A percentile compares a stretch with the other conserved stretches of the same genome.
phyloP scores from a whole-genome alignment of 2,888 invertebrate species.

The Coenonympha glycerion region DNA sequence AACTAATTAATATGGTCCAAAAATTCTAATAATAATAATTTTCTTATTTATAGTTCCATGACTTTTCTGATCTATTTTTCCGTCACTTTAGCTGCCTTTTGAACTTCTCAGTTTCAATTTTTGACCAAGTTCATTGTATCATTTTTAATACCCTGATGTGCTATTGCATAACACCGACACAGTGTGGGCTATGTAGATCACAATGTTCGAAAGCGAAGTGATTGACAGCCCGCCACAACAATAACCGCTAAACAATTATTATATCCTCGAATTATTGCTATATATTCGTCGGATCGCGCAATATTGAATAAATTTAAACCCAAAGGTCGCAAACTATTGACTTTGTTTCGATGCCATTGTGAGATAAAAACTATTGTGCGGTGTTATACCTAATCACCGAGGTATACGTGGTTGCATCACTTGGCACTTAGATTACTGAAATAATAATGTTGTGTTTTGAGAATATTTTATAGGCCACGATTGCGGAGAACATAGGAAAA shows the following conservation, averaged over 20 bases:
- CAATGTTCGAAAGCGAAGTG: conserved; percentile 60
- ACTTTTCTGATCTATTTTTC: no score
- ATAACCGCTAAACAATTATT: conserved; percentile 62
- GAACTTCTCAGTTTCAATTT: not conserved
- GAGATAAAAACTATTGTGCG: conserved; percentile 50
- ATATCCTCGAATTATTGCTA: conserved; percentile 53
- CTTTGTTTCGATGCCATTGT: conserved; percentile 68
- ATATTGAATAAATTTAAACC: conserved; percentile 56
- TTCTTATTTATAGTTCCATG: no score
- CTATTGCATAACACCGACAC: conserved; percentile 38
- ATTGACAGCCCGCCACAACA: conserved; percentile 64
- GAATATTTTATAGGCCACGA: conserved; percentile 3
- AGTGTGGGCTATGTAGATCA: conserved; percentile 53
- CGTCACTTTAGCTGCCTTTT: no score
- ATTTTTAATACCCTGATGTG: conserved; percentile 20
- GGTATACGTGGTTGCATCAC: conserved; percentile 43
- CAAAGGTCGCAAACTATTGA: conserved; percentile 68
- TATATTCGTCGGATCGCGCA: conserved; percentile 52
- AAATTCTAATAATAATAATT: no score
- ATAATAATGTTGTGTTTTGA: conserved; percentile 1
- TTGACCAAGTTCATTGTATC: not conserved
- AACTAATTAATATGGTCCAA: no score
- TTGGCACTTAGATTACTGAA: conserved; percentile 14
- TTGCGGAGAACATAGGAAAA: not conserved
- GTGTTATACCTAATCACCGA: no score